phyloP scores from a whole-genome alignment of 2,888 invertebrate genomes.

The Limnephilus rhombicus region DNA sequence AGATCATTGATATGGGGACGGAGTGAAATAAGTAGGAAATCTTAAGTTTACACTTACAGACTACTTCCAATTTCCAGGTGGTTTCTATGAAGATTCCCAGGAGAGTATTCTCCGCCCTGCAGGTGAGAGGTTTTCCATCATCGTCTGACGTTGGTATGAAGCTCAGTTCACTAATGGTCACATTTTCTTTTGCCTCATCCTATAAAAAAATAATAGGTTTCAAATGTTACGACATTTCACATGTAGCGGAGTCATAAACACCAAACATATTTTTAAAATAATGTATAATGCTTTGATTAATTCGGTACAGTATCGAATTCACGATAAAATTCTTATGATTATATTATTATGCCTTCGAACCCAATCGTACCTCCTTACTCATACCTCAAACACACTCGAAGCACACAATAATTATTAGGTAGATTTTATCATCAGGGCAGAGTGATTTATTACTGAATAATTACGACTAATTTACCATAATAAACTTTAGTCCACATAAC shows the following conservation, averaged over 20 bases:
- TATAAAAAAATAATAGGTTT: constrained; percentile 70
- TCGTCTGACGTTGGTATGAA: constrained; percentile 94
- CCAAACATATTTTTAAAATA: background rate
- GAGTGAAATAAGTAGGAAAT: background rate
- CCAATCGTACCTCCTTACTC: background rate
- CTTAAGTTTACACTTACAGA: constrained; percentile 84
- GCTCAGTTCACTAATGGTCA: constrained; percentile 90
- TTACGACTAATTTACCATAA: background rate
- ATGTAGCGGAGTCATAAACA: background rate
- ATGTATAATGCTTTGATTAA: background rate
- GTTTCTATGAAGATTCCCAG: constrained; percentile 90
- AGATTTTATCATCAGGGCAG: constrained; percentile 5
- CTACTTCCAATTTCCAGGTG: constrained; percentile 92
- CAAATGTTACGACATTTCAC: background rate
- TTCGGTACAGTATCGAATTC: background rate
- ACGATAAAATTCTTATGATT: background rate
- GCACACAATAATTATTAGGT: background rate
- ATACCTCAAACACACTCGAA: background rate
- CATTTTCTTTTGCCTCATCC: constrained; percentile 89
- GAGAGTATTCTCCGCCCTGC: constrained; percentile 94
- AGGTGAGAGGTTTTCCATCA: constrained; percentile 92
- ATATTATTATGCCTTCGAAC: background rate
- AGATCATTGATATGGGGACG: background rate
- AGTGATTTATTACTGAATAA: constrained; percentile 1
- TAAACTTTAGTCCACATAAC: background rate